Evolutionary conservation across 2,797 vertebrate species (phyloP).

Genomic region (Lycodopsis pacificus): DNA sequence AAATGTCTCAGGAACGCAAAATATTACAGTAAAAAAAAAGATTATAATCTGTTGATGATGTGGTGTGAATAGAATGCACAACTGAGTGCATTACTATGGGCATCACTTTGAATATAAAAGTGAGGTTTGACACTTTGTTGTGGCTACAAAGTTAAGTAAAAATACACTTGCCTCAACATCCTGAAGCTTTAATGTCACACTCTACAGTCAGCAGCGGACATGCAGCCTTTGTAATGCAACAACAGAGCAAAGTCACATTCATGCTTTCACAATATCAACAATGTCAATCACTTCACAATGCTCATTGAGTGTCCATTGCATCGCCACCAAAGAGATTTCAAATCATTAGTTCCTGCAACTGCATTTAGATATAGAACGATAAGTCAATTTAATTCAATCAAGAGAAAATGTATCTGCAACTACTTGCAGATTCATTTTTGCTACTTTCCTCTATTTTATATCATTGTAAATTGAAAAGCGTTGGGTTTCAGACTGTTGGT

Average conservation of each 20-base stretch:
- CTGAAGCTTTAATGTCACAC: not conserved
- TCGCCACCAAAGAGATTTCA: not conserved
- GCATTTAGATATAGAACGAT: not conserved
- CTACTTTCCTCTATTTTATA: not conserved
- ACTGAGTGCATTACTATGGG: not conserved
- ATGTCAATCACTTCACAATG: not conserved
- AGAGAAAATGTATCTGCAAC: not conserved
- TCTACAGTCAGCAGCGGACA: not conserved
- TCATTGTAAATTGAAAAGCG: not conserved
- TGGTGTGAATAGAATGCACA: not conserved
- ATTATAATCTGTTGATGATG: not conserved
- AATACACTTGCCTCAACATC: not conserved
- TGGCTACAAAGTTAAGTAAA: not conserved
- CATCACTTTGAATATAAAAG: not conserved
- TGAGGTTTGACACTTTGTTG: not conserved
- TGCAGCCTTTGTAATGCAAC: not conserved
- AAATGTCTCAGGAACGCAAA: not conserved
- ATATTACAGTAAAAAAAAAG: not conserved
- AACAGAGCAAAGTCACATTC: not conserved
- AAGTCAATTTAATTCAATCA: not conserved
- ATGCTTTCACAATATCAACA: not conserved
- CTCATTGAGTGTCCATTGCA: not conserved
- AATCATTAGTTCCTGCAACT: not conserved
- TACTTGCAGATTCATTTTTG: not conserved
- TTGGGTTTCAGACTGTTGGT: not conserved